These are phyloP conservation scores for Yponomeuta evonymella DNA, from an alignment of 2,888 invertebrate genomes.

Conservation along the genomic window DNA sequence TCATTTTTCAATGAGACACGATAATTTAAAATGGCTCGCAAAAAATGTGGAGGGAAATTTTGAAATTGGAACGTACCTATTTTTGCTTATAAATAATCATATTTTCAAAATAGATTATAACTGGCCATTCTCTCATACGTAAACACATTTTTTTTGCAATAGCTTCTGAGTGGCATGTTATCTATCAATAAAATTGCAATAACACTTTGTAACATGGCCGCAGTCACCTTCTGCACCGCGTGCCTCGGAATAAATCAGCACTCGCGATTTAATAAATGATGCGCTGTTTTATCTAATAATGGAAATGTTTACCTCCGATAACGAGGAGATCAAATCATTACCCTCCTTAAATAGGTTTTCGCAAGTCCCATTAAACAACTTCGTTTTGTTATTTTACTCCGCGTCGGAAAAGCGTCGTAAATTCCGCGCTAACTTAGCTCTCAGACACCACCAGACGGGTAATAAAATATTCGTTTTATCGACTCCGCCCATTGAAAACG, in stretches of 20 bases:
- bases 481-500: conserved; percentile 21
- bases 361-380: conserved; percentile 42
- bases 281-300: background rate
- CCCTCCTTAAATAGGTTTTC: background rate
- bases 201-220: background rate
- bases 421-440: conserved; percentile 32
- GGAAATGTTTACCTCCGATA: conserved; percentile 10
- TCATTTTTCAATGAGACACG: too few relatives aligned
- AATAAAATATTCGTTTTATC: conserved; percentile 50
- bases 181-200: too few relatives aligned
- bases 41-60: too few relatives aligned
- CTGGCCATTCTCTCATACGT: too few relatives aligned
- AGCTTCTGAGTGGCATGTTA: too few relatives aligned
- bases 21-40: too few relatives aligned
- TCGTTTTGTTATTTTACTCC: conserved; percentile 40
- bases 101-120: too few relatives aligned
- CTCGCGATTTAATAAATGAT: conserved; percentile 10
- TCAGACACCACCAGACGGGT: conserved; percentile 34
- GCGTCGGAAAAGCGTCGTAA: conserved; percentile 40
- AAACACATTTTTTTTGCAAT: too few relatives aligned
- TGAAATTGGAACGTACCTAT: too few relatives aligned
- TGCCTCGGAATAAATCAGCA: conserved; percentile 13
- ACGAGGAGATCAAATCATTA: background rate
- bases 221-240: background rate
- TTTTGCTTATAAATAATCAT: too few relatives aligned